Percentiles rank a stretch among this genome's conserved stretches.
Evolutionary conservation across 2,888 invertebrate species (phyloP).

Genomic region (Melieria crassipennis): DNA sequence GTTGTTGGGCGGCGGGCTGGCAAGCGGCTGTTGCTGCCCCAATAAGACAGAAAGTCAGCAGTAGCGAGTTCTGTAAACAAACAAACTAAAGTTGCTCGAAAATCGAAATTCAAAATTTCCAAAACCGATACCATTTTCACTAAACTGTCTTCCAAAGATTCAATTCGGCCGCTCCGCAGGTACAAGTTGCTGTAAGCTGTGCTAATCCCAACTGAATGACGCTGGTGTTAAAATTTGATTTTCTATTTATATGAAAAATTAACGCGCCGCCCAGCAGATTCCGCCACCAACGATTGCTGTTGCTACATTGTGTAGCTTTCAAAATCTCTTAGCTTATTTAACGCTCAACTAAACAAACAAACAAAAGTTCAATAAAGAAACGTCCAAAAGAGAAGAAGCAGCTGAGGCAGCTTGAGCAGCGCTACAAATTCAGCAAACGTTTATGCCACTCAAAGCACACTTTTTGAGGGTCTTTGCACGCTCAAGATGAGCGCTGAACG

Average conservation of each 20-base stretch:
- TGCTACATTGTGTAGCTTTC: neutral
- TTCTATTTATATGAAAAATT: slow-evolving; percentile 59
- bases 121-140: neutral
- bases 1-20: slow-evolving; percentile 12
- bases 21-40: slow-evolving; percentile 27
- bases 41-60: slow-evolving; percentile 24
- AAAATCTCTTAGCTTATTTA: slow-evolving; percentile 5
- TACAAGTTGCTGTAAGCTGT: slow-evolving; percentile 1
- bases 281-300: neutral
- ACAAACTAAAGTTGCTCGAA: neutral
- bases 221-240: slow-evolving; percentile 48
- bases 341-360: slow-evolving; percentile 1
- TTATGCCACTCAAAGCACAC: neutral
- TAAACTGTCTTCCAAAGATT: slow-evolving; percentile 36
- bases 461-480: slow-evolving; percentile 6
- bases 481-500: neutral
- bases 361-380: neutral
- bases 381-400: neutral
- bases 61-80: slow-evolving; percentile 11
- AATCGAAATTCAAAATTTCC: neutral
- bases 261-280: slow-evolving; percentile 39
- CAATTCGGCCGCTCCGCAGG: slow-evolving; percentile 37
- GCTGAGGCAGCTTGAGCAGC: neutral
- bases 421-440: neutral
- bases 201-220: slow-evolving; percentile 41